phyloP scores from a whole-genome alignment of 2,797 vertebrate genomes.

The Chloroceryle amazona region DNA sequence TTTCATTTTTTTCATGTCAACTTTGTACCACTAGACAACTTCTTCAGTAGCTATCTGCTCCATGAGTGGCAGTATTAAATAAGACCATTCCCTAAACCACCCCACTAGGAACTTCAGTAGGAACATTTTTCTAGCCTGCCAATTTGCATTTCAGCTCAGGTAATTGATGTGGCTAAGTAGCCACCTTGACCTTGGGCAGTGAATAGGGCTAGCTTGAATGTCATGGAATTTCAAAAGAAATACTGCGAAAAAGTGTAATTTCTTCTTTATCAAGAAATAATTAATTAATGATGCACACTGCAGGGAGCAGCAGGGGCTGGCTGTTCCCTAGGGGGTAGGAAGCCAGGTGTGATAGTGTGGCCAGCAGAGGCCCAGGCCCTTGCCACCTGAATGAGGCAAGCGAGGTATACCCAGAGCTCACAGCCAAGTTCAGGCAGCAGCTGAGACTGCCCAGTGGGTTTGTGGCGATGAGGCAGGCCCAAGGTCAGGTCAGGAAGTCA shows the following conservation, averaged over 20 bases:
- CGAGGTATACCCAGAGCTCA: neutral
- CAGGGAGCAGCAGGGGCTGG: neutral
- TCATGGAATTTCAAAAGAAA: neutral
- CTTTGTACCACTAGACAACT: neutral
- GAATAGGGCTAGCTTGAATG: neutral
- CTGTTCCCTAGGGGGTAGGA: neutral
- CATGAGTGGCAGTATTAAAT: neutral
- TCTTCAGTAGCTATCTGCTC: neutral
- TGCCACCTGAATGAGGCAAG: neutral
- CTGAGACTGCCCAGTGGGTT: neutral
- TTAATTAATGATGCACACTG: neutral
- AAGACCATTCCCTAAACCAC: neutral
- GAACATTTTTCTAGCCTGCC: neutral
- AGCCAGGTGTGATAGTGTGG: rapidly evolving
- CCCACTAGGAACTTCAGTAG: neutral
- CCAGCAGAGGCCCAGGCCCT: rapidly evolving
- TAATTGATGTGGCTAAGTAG: neutral
- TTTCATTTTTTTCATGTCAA: neutral
- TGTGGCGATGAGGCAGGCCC: neutral
- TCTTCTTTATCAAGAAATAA: neutral
- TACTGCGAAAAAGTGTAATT: neutral
- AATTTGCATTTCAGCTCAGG: neutral
- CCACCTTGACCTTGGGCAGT: neutral
- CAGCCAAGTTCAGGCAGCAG: neutral
- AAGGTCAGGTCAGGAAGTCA: rapidly evolving